Evolutionary conservation across 2,888 invertebrate genomes (phyloP), one percentile per base, ranked within the genome.

Genomic region (Clivina fossor): DNA sequence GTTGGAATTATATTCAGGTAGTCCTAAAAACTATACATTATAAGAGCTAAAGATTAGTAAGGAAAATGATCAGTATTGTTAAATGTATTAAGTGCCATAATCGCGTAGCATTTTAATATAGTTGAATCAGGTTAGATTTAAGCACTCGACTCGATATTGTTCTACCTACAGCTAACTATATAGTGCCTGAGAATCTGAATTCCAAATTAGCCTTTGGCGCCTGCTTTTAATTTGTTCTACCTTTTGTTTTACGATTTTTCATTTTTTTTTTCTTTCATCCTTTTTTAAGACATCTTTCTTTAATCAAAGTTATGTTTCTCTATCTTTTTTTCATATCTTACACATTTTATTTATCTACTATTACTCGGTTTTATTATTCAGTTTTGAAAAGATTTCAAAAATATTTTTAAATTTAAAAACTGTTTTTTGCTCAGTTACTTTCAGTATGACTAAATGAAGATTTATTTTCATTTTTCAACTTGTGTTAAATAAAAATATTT

Each of bases 181-280:
- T n/a, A 35, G 37, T n/a, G 37, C 22, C 11, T 26, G 9, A 15
- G 33, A 35, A 47, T 47, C 61, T 65, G 66, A 66, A 67, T 66
- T 59, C 55, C 58, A 66, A 68, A 67, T 68, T 65, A 67, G 65
- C 59, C 57, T 56, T 60, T 66, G 68, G 68, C 68, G 68, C 68
- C 68, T 68, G 58, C 55, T 58, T 62, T 64, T 65, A 68, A 67
- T 66, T 66, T 68, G 48, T 48, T 48, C 13, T 3, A 9, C 19
- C 20, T 24, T 48, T 48, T 48, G 48, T 48, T 35, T 37, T 24
- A 37, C 15, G 48, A 48, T 48, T 48, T 48, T 47, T 47, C 47
- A 47, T 47, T 32, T 47, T 26, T 26, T 30, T 30, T 30, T 30
- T 30, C 13, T 13, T 2, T 30, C 2, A 13, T 9, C 26, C 8